Conservation (phyloP, 2,888 invertebrate species). For the Torymus aiolomorphi region DNA sequence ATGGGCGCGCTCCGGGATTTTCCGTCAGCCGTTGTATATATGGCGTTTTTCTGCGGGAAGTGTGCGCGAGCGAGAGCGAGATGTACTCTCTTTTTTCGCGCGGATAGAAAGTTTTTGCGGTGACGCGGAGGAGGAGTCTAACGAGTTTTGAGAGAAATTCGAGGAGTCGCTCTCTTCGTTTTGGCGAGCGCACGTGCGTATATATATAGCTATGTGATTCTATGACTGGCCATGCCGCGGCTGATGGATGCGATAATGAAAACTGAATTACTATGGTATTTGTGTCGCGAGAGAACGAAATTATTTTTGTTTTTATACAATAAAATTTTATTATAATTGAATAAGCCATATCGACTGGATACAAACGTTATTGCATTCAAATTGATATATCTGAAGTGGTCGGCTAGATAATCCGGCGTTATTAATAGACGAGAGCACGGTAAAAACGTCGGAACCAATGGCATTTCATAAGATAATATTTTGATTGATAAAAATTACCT, state of each 20-base stretch:
- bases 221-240: not conserved
- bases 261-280: not conserved
- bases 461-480: not conserved
- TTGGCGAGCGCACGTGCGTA: not conserved
- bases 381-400: too few relatives aligned
- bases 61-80: not conserved
- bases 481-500: not conserved
- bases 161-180: conserved; percentile 3
- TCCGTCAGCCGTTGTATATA: not conserved
- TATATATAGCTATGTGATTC: too few relatives aligned
- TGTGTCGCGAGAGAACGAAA: not conserved
- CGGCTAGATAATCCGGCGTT: too few relatives aligned
- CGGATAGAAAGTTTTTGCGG: conserved; percentile 44
- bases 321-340: not conserved
- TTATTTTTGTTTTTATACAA: conserved; percentile 1
- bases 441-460: too few relatives aligned
- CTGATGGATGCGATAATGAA: not conserved
- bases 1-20: conserved; percentile 26
- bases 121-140: not conserved
- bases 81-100: conserved; percentile 7
- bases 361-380: too few relatives aligned
- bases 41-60: too few relatives aligned
- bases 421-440: too few relatives aligned
- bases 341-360: too few relatives aligned
- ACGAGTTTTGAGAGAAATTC: conserved; percentile 39